Conservation (phyloP, 1,140 invertebrate species). For the Ptiloglossa arizonensis region DNA sequence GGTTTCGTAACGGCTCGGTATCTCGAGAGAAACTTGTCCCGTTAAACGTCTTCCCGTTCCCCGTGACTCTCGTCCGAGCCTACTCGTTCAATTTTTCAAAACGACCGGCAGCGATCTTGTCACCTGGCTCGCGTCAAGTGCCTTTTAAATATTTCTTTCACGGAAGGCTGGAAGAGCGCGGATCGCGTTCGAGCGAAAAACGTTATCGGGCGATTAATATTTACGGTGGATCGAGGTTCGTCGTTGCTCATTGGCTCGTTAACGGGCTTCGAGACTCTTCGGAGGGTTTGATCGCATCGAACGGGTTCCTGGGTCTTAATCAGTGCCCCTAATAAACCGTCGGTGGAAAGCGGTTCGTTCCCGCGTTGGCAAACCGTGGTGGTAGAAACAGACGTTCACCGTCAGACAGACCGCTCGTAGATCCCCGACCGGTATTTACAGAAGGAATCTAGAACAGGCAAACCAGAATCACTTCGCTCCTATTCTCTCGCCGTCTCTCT, state of each 20-base stretch:
- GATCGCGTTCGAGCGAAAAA: too few relatives aligned
- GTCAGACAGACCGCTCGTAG: conserved; percentile 17
- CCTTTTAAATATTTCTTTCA: too few relatives aligned
- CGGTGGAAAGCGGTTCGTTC: conserved; percentile 23
- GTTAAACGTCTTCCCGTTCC: too few relatives aligned
- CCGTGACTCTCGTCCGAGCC: too few relatives aligned
- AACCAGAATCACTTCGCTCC: conserved; percentile 62
- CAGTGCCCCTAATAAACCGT: conserved; percentile 38
- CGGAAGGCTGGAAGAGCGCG: too few relatives aligned
- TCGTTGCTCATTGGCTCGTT: background rate
- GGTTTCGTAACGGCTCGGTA: too few relatives aligned
- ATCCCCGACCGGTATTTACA: conserved; percentile 64
- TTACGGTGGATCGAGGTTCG: too few relatives aligned
- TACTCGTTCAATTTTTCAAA: too few relatives aligned
- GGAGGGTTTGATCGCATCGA: conserved; percentile 25
- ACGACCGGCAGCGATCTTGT: too few relatives aligned
- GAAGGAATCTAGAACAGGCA: conserved; percentile 67
- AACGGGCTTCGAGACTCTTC: background rate
- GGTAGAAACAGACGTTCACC: conserved; percentile 52
- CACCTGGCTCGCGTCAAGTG: too few relatives aligned
- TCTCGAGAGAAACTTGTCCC: too few relatives aligned
- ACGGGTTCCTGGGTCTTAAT: conserved; percentile 32
- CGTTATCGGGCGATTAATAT: too few relatives aligned
- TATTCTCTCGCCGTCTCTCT: background rate
- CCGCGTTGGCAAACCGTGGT: conserved; percentile 24